These are phyloP conservation scores for Marmota flaviventris DNA, from an alignment of 2,113 vertebrate genomes.

Conservation along the genomic window DNA sequence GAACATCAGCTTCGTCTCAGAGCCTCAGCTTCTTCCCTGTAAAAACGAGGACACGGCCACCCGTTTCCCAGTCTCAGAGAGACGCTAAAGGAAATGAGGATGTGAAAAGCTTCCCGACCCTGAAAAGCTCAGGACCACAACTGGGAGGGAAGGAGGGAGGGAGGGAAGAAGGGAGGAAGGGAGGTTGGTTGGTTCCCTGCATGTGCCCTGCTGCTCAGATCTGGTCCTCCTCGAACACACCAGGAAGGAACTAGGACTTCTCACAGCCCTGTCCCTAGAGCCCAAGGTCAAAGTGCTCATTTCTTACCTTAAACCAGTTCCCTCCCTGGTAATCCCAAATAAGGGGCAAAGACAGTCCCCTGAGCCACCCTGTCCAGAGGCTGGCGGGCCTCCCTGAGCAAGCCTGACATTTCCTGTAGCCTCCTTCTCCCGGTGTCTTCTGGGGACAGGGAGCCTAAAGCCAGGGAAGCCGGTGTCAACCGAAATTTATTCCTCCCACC, in stretches of 20 bases:
- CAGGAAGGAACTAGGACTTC: background rate
- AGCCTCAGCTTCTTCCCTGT: background rate
- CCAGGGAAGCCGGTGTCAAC: no score
- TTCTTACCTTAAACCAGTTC: no score
- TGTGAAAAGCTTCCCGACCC: background rate
- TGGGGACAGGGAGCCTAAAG: no score
- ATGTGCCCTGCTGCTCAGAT: background rate
- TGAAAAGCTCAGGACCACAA: background rate
- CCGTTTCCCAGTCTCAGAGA: background rate
- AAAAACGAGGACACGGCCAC: background rate
- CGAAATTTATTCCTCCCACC: background rate
- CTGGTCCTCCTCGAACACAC: background rate
- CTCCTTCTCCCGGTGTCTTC: no score
- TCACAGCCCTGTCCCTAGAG: no score
- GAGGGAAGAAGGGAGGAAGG: background rate
- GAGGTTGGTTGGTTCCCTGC: no score
- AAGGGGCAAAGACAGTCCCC: no score
- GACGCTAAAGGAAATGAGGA: background rate
- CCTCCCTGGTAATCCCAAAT: no score
- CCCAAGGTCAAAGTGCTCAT: no score
- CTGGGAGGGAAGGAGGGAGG: background rate
- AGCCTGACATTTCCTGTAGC: no score
- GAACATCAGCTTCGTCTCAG: background rate
- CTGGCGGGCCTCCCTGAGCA: no score
- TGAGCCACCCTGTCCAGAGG: no score